Percentiles rank a stretch among this genome's conserved stretches.
phyloP scores from a whole-genome alignment of 1,140 invertebrate species.

The Lerema accius region DNA sequence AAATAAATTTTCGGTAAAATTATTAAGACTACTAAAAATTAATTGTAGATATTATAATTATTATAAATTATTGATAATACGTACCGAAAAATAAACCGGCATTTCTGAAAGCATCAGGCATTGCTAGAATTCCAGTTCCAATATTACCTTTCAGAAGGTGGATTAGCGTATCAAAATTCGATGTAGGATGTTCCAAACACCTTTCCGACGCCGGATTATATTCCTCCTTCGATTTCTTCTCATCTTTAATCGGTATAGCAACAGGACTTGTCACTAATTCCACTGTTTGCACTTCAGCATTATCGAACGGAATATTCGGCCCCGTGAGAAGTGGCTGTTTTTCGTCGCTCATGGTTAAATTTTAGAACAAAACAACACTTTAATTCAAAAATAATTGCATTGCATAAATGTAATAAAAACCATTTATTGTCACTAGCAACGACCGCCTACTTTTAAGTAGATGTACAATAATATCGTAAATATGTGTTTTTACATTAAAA shows the following conservation, averaged over 20 bases:
- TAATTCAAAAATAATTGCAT: neutral
- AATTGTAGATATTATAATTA: too few species aligned
- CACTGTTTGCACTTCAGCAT: constrained; percentile 62
- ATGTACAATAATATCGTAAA: neutral
- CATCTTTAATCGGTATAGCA: constrained; percentile 56
- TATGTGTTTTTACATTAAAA: neutral
- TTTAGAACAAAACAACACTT: constrained; percentile 1
- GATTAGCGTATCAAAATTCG: constrained; percentile 91
- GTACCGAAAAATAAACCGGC: constrained; percentile 89
- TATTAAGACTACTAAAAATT: too few species aligned
- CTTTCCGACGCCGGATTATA: constrained; percentile 86
- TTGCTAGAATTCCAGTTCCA: constrained; percentile 92
- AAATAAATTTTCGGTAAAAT: too few species aligned
- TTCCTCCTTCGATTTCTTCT: constrained; percentile 62
- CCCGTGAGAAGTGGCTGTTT: constrained; percentile 80
- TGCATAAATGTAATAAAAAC: neutral
- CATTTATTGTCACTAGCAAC: neutral
- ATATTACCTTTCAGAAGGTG: constrained; percentile 93
- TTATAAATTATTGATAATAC: too few species aligned
- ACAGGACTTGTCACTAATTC: constrained; percentile 57
- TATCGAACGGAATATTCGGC: constrained; percentile 71
- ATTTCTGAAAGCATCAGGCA: constrained; percentile 93
- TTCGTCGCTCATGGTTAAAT: constrained; percentile 76
- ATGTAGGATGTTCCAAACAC: constrained; percentile 88
- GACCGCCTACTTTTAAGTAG: neutral